Conservation (phyloP, 2,888 invertebrate genomes). For the Calameuta pallipes region DNA sequence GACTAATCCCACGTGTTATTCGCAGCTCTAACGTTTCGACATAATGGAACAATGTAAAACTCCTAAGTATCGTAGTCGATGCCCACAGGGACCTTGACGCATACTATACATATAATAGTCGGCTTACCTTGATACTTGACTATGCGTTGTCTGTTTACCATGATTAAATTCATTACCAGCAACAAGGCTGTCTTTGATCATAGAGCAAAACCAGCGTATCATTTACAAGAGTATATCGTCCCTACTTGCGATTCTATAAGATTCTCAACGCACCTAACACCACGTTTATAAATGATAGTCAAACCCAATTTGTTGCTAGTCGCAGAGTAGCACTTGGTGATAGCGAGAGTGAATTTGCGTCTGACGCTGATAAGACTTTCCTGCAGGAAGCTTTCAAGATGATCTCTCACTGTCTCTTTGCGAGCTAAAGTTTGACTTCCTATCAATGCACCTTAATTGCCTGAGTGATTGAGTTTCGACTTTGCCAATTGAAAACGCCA, state of each 20-base stretch:
- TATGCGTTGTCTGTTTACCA: background rate
- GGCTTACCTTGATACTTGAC: background rate
- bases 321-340: background rate
- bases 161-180: background rate
- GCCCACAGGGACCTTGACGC: background rate
- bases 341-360: background rate
- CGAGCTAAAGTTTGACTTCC: background rate
- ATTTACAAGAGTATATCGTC: background rate
- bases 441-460: background rate
- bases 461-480: background rate
- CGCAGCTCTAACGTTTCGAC: slow-evolving; percentile 40
- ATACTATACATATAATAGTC: background rate
- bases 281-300: background rate
- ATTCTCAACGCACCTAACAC: background rate
- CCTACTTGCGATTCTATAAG: background rate
- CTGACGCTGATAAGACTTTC: background rate
- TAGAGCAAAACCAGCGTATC: background rate
- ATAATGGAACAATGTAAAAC: slow-evolving; percentile 32
- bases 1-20: slow-evolving; percentile 53
- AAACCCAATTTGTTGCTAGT: background rate
- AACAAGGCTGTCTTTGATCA: background rate
- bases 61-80: slow-evolving; percentile 25
- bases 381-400: background rate
- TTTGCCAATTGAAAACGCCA: background rate
- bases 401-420: background rate